Conservation (phyloP, 2,797 vertebrate genomes). For the Micropoecilia bifurca region DNA sequence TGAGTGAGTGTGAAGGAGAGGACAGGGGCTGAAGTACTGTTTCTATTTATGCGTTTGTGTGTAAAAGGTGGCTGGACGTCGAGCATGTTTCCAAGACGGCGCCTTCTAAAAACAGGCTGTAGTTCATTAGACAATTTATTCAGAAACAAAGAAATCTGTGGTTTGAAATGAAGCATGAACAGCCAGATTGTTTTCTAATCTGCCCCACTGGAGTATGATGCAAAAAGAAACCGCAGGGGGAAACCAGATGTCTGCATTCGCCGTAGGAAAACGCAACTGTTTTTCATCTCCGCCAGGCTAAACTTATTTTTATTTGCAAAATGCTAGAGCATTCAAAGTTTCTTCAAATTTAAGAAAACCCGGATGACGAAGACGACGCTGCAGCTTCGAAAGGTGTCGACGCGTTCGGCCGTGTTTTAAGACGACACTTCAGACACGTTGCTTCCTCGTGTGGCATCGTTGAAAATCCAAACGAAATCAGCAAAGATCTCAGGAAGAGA, state of each 20-base stretch:
- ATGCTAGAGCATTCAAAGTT: not conserved
- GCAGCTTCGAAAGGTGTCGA: not conserved
- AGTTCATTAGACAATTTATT: slow-evolving; percentile 33
- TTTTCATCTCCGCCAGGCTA: not conserved
- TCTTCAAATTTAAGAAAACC: not conserved
- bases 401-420: not conserved
- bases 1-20: slow-evolving; percentile 23
- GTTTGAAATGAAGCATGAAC: slow-evolving; percentile 50
- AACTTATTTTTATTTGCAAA: not conserved
- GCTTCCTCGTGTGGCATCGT: not conserved
- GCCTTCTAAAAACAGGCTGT: slow-evolving; percentile 36
- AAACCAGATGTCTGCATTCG: not conserved
- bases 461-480: not conserved
- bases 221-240: slow-evolving; percentile 31
- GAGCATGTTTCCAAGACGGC: slow-evolving; percentile 48
- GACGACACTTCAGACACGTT: not conserved
- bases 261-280: not conserved
- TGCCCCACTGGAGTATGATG: slow-evolving; percentile 45
- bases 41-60: slow-evolving; percentile 17
- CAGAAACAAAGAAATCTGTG: slow-evolving; percentile 3
- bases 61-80: slow-evolving; percentile 48
- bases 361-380: not conserved
- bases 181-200: slow-evolving; percentile 28
- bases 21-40: slow-evolving; percentile 55
- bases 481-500: not conserved